These are phyloP conservation scores for Lasioglossum villosulum DNA, from an alignment of 2,888 invertebrate species.

Conservation along the genomic window DNA sequence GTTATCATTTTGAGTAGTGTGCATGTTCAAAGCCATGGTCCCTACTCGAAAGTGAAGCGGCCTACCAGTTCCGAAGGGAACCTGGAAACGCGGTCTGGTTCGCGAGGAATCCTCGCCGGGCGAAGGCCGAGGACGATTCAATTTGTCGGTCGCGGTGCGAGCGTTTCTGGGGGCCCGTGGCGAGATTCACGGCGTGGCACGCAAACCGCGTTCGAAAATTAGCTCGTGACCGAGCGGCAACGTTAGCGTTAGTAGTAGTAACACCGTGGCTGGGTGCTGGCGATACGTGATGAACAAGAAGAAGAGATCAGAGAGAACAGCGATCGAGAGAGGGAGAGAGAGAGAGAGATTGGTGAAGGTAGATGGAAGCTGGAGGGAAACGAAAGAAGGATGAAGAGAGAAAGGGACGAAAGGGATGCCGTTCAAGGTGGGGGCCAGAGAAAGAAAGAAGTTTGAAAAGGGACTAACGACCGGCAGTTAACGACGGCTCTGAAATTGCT, in stretches of 20 bases:
- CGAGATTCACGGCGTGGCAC: slow-evolving; percentile 74
- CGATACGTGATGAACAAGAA: slow-evolving; percentile 30
- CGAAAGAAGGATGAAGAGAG: slow-evolving; percentile 10
- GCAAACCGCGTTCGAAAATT: slow-evolving; percentile 78
- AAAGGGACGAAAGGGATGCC: slow-evolving; percentile 31
- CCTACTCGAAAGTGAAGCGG: background rate
- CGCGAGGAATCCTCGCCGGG: slow-evolving; percentile 34
- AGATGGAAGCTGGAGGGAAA: slow-evolving; percentile 28
- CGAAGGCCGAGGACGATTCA: slow-evolving; percentile 79
- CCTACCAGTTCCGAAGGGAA: background rate
- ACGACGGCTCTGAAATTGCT: slow-evolving; percentile 85
- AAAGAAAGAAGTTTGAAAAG: slow-evolving; percentile 84
- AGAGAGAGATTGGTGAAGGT: slow-evolving; percentile 46
- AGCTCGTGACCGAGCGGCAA: slow-evolving; percentile 72
- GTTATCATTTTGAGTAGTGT: too few species aligned
- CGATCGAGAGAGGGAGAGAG: slow-evolving; percentile 55
- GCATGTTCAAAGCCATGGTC: background rate
- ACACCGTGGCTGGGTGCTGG: slow-evolving; percentile 47
- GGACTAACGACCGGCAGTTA: slow-evolving; percentile 85
- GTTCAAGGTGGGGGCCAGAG: slow-evolving; percentile 69
- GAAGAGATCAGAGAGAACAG: slow-evolving; percentile 17
- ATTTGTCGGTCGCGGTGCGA: slow-evolving; percentile 78
- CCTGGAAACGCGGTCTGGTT: slow-evolving; percentile 3
- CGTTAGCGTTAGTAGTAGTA: slow-evolving; percentile 46
- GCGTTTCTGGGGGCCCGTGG: slow-evolving; percentile 74